Conservation (phyloP, 1,140 invertebrate genomes). For the Drosophila busckii region DNA sequence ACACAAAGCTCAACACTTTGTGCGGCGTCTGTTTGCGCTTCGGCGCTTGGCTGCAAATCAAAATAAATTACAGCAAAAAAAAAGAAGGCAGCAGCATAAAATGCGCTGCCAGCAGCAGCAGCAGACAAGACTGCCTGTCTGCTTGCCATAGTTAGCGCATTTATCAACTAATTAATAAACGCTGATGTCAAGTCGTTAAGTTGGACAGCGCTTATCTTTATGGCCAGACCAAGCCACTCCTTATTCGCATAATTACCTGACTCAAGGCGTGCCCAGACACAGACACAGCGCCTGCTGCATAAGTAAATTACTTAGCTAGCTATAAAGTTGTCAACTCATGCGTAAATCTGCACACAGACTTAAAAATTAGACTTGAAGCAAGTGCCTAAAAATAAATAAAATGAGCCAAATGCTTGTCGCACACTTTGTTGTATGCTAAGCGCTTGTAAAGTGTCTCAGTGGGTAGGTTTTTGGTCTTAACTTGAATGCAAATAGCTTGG, state of each 20-base stretch:
- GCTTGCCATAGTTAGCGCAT: slow-evolving; percentile 11
- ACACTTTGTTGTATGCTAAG: too few species aligned
- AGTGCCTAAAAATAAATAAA: slow-evolving; percentile 40
- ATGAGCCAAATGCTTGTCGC: too few species aligned
- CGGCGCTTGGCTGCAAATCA: slow-evolving; percentile 24
- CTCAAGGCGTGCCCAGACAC: slow-evolving; percentile 4
- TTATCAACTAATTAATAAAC: slow-evolving; percentile 64
- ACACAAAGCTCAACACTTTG: slow-evolving; percentile 38
- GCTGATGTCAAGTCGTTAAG: slow-evolving; percentile 23
- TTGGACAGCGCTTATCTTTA: slow-evolving; percentile 17
- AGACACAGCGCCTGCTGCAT: slow-evolving; percentile 13
- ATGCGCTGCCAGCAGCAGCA: slow-evolving; percentile 25
- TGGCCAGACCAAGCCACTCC: slow-evolving; percentile 27
- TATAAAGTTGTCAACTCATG: slow-evolving; percentile 68
- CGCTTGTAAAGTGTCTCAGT: too few species aligned
- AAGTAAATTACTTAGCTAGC: slow-evolving; percentile 69
- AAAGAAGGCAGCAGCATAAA: slow-evolving; percentile 36
- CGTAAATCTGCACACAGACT: slow-evolving; percentile 27
- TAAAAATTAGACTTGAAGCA: too few species aligned
- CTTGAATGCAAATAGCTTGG: slow-evolving; percentile 48
- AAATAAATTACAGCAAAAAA: slow-evolving; percentile 55
- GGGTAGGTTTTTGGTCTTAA: slow-evolving; percentile 55
- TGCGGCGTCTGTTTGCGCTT: slow-evolving; percentile 31
- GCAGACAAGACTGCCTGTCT: background rate
- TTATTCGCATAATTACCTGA: slow-evolving; percentile 36